Percentiles rank a stretch among this genome's conserved stretches.
Evolutionary conservation across 2,797 vertebrate species (phyloP).

Genomic region (Amazona ochrocephala): DNA sequence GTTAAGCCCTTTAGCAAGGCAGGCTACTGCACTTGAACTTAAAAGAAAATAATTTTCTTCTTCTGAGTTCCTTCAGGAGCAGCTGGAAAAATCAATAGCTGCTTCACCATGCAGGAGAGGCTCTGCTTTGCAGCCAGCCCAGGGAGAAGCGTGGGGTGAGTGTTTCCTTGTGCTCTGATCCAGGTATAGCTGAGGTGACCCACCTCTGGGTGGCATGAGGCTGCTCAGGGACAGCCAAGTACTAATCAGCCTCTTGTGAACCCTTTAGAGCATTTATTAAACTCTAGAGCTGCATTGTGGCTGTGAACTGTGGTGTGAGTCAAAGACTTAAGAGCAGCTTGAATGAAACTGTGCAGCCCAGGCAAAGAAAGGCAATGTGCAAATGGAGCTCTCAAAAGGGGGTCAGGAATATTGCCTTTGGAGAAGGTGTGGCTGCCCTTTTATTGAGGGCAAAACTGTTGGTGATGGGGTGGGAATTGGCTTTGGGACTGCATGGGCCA

Average conservation of each 20-base stretch:
- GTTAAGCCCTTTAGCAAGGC: conserved; percentile 52
- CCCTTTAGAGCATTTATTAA: background rate
- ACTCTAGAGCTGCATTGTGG: background rate
- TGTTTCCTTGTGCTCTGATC: background rate
- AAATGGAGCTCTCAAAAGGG: background rate
- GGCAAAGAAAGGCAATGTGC: background rate
- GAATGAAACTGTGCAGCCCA: rapidly evolving
- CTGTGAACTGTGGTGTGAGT: background rate
- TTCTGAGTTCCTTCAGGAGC: background rate
- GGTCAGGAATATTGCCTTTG: background rate
- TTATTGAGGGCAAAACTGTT: background rate
- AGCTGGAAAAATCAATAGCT: background rate
- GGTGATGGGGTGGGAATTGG: too few species aligned
- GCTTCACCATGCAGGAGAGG: background rate
- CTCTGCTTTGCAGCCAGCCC: background rate
- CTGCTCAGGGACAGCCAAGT: background rate
- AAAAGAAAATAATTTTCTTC: conserved; percentile 35
- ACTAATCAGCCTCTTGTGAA: background rate
- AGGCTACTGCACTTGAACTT: conserved; percentile 11
- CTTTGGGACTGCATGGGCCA: background rate
- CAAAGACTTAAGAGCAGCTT: background rate
- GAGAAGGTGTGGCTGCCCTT: background rate
- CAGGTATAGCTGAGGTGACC: rapidly evolving
- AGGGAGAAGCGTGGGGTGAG: rapidly evolving
- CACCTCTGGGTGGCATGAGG: rapidly evolving